Base-by-base conservation (phyloP, 2,797 vertebrate genomes). In the Platalea minor region DNA sequence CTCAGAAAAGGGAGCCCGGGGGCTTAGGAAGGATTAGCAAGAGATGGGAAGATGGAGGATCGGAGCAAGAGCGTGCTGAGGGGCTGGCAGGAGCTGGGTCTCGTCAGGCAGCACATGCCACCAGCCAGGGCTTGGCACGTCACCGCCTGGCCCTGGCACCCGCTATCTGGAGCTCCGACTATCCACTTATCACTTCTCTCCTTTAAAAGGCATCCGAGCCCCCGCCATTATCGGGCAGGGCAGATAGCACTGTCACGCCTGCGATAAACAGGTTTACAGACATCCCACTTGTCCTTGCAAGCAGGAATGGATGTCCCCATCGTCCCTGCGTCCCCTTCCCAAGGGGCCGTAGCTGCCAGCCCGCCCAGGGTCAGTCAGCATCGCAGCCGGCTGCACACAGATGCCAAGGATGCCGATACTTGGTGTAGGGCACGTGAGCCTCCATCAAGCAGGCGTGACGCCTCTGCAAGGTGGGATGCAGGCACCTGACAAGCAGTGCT, bases 81-180 rank as follows among this genome's bases (percentile, higher is more conserved):
- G 37, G 70, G 56, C 54, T 77, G 56, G 84, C 54, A 75, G 91
- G 84, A 63, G 46, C 95, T 96, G 95, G 70, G 46, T 84, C 84
- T 82, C 3, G 3, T 97, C 96, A 96, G 48, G 75, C 81, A 74
- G 94, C 96, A 96, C 96, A 93, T 97, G 95, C 86, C 96, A 48
- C 53, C 0, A 8, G 17, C 56, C 33, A 13, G 79, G 45, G 77
- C 54, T 83, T 4, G 1, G 86, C 90, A 61, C 5, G 21, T 92
- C 95, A 84, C 41, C 25, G 0, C 73, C 65, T 6, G 9, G 77
- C 59, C 89, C 68, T 0, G 3, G 79, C 46, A 0, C 81, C 92
- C 2, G 1, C 29, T 95, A 64, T 68, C 83, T 33, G 57, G 37
- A 41, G 89, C 60, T 59, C 48, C 37, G 12, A 17, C 35, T 61